Evolutionary conservation across 1,140 invertebrate species (phyloP), one percentile per base, ranked within the genome.

Genomic region (Drosophila santomea): DNA sequence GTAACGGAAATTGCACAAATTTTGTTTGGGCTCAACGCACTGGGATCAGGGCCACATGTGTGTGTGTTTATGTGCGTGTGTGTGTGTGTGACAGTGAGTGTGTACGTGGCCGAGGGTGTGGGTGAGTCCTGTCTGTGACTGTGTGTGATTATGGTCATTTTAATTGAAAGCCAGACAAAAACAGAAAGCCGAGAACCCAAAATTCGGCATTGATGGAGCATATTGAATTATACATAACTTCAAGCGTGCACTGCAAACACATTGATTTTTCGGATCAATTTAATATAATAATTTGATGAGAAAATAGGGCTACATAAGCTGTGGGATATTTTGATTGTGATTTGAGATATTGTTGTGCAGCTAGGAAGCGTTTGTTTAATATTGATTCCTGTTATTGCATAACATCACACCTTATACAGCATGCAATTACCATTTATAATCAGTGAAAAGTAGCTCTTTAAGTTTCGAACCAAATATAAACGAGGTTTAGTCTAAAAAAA

Each of bases 1-100:
- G 82, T 86, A 85, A 86, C 80, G 84, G 83, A 89, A 86, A 86
- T 86, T 86, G 83, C 83, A 86, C 83, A 86, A 77, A 86, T 82
- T 86, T 80, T 74, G 66, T 76, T 72, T 36, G 51, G 66, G 60
- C 48, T 66, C 57, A 59, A 59, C 44, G 57, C 57, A 59, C 48
- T 17, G 48, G 48, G 48, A 51, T 51, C 67, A 74, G 60, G 41
- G 35, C 39, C 60, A 66, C 32, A 69, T 67, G 36, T 67, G 47
- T 41, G 15, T 47, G 41, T 48, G 6, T 45, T 15, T 39, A 28
- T 54, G 10, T 32, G 38, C 5, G 28, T 20, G 10, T 48, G 6
- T 45, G 23, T 39, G 38, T 55, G 11, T 35, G 36, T 32, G 36
- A 59, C 35, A 35, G 32, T 64, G 28, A 50, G 35, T 45, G 23